phyloP scores from a whole-genome alignment of 2,797 vertebrate genomes.

The Tarsius wallacei region DNA sequence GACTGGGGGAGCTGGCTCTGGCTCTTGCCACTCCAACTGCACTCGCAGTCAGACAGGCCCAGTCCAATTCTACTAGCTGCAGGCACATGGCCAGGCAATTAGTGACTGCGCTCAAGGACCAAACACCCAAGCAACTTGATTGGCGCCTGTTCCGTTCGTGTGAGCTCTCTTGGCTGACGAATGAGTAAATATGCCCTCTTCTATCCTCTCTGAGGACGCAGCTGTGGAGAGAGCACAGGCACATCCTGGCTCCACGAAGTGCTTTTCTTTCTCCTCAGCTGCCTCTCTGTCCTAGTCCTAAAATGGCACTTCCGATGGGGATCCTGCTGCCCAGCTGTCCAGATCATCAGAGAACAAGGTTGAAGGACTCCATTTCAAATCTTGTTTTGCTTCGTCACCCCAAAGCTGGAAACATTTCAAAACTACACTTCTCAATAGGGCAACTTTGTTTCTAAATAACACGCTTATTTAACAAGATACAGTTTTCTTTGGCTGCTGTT shows the following conservation, averaged over 20 bases:
- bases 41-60: constrained; percentile 1
- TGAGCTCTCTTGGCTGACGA: constrained; percentile 65
- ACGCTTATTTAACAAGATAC: constrained; percentile 72
- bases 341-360: constrained; percentile 41
- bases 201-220: constrained; percentile 75
- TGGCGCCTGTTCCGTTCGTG: constrained; percentile 47
- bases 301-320: background rate
- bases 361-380: constrained; percentile 82
- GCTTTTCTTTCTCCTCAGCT: constrained; percentile 51
- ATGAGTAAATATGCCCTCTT: constrained; percentile 71
- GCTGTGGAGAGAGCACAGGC: constrained; percentile 67
- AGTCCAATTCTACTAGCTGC: constrained; percentile 49
- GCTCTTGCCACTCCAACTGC: background rate
- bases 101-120: constrained; percentile 47
- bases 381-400: constrained; percentile 75
- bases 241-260: constrained; percentile 61
- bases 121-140: constrained; percentile 61
- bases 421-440: constrained; percentile 70
- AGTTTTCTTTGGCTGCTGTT: constrained; percentile 79
- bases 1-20: background rate
- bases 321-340: constrained; percentile 5
- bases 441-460: constrained; percentile 81
- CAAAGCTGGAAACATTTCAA: constrained; percentile 64
- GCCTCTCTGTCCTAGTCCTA: background rate
- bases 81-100: constrained; percentile 77